Evolutionary conservation across 2,888 invertebrate genomes (phyloP).

Genomic region (Mimas tiliae): DNA sequence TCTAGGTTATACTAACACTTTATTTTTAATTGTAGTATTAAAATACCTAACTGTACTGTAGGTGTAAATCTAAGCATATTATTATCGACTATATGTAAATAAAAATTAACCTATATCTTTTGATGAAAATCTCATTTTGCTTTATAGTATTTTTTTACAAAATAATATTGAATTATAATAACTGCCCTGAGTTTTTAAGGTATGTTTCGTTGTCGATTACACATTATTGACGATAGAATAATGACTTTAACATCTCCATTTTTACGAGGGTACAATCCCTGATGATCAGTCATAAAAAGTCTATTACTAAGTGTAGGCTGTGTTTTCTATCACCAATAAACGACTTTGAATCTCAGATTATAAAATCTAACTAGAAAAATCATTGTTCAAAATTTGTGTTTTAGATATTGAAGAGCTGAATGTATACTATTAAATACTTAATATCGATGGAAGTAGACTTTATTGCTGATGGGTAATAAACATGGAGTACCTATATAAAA

Average conservation of each 20-base stretch:
- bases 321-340: neutral
- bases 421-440: neutral
- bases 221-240: neutral
- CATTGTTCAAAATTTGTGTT: conserved; percentile 2
- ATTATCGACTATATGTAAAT: conserved; percentile 39
- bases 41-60: conserved; percentile 14
- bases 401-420: neutral
- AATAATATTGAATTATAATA: neutral
- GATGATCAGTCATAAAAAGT: neutral
- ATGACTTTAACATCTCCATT: neutral
- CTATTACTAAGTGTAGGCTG: too few species aligned
- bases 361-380: neutral
- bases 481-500: too few species aligned
- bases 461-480: neutral
- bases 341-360: neutral
- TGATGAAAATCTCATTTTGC: neutral
- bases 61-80: conserved; percentile 7
- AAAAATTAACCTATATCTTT: conserved; percentile 31
- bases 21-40: conserved; percentile 31
- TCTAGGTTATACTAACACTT: conserved; percentile 13
- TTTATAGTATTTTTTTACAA: neutral
- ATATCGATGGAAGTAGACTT: neutral
- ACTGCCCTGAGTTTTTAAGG: conserved; percentile 2
- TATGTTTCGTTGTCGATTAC: neutral
- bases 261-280: neutral